A percentile compares a stretch with the other conserved stretches of the same genome.
These are phyloP conservation scores for Omphaloscelis lunosa DNA, from an alignment of 2,888 invertebrate species.

Conservation along the genomic window DNA sequence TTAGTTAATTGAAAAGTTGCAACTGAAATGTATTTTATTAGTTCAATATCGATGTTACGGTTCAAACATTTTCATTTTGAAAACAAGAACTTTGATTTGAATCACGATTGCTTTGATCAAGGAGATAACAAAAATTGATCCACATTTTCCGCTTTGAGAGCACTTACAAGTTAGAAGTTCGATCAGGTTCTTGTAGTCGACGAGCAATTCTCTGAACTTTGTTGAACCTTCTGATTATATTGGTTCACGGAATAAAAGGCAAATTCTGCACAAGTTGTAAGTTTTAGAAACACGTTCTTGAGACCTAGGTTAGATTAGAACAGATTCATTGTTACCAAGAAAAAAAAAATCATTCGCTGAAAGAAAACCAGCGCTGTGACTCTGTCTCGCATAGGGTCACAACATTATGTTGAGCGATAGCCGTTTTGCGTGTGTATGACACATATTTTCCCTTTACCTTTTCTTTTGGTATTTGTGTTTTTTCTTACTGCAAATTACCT, in stretches of 20 bases:
- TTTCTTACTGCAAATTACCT: too few relatives aligned
- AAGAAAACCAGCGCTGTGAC: too few relatives aligned
- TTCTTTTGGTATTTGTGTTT: too few relatives aligned
- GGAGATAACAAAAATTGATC: constrained; percentile 33
- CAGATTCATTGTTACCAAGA: background rate
- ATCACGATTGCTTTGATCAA: constrained; percentile 28
- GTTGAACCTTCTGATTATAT: constrained; percentile 10
- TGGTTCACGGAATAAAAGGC: constrained; percentile 22
- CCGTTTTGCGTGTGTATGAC: too few relatives aligned
- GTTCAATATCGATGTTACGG: constrained; percentile 6
- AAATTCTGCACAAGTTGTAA: constrained; percentile 5
- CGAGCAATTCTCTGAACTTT: constrained; percentile 10
- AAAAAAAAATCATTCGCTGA: too few relatives aligned
- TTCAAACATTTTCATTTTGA: background rate
- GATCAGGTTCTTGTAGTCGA: background rate
- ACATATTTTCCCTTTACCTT: too few relatives aligned
- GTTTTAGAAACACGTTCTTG: background rate
- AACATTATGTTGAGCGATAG: too few relatives aligned
- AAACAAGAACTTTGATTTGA: constrained; percentile 18
- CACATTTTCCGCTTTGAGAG: constrained; percentile 20
- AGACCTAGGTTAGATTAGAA: background rate
- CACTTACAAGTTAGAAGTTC: constrained; percentile 46
- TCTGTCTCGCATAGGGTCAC: too few relatives aligned
- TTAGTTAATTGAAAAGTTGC: too few relatives aligned
- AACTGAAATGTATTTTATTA: background rate